A percentile compares a stretch with the other conserved stretches of the same genome.
These are phyloP conservation scores for Liodrosophila aerea DNA, from an alignment of 2,888 invertebrate genomes.

Conservation along the genomic window DNA sequence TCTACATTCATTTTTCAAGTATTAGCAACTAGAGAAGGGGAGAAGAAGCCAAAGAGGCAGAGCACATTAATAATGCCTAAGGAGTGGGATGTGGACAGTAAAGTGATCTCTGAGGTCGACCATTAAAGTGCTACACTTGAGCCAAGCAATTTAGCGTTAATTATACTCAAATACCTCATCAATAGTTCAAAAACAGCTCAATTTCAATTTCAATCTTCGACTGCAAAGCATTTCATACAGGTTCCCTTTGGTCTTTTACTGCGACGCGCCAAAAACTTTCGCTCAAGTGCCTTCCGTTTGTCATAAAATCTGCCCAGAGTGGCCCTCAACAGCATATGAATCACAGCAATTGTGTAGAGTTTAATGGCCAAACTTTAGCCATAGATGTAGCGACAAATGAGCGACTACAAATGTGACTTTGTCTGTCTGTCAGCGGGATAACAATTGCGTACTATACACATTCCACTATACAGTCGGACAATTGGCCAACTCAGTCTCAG, in stretches of 20 bases:
- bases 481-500: conserved; percentile 13
- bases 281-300: conserved; percentile 74
- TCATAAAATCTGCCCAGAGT: conserved; percentile 56
- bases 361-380: conserved; percentile 74
- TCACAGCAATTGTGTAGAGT: conserved; percentile 67
- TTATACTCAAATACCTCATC: conserved; percentile 68
- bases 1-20: conserved; percentile 66
- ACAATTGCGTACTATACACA: conserved; percentile 1
- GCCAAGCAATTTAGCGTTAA: conserved; percentile 52
- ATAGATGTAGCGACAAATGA: conserved; percentile 71
- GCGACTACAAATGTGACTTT: conserved; percentile 50
- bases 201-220: conserved; percentile 15
- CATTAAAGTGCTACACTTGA: conserved; percentile 31
- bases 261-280: conserved; percentile 58
- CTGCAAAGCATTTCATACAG: conserved; percentile 40
- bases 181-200: conserved; percentile 68
- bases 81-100: background rate
- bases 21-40: conserved; percentile 34
- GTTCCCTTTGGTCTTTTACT: conserved; percentile 55
- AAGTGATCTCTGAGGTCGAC: conserved; percentile 14
- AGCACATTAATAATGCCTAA: conserved; percentile 63
- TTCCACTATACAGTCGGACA: conserved; percentile 10
- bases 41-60: conserved; percentile 41
- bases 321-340: conserved; percentile 61
- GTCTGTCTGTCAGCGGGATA: background rate